Evolutionary conservation across 2,113 vertebrate genomes (phyloP).

Genomic region (Ciconia boyciana): DNA sequence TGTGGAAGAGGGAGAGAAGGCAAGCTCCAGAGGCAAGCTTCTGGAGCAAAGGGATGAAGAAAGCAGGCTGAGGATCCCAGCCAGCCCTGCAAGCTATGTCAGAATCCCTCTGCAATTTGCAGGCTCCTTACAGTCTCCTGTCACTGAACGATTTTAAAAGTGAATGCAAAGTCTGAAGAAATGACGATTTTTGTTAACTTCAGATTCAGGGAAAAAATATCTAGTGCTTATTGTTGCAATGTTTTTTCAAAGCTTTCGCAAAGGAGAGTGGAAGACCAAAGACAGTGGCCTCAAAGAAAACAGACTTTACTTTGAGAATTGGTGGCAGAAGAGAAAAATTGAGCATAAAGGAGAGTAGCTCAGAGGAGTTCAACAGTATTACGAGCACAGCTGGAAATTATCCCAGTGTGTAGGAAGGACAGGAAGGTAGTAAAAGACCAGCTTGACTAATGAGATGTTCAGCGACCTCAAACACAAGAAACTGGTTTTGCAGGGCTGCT

Average conservation of each 20-base stretch:
- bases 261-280: not conserved
- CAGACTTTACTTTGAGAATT: not conserved
- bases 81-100: not conserved
- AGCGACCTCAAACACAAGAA: not conserved
- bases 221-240: not conserved
- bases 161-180: not conserved
- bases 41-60: not conserved
- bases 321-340: not conserved
- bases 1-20: not conserved
- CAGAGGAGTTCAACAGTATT: not conserved
- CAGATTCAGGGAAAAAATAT: not conserved
- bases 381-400: not conserved
- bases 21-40: not conserved
- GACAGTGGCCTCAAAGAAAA: not conserved
- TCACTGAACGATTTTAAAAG: not conserved
- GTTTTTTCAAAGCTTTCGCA: not conserved
- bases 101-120: not conserved
- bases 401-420: not conserved
- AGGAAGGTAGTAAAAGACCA: not conserved
- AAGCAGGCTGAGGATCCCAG: not conserved
- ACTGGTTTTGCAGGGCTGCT: slow-evolving; percentile 12
- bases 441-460: not conserved
- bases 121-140: not conserved
- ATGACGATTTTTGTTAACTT: not conserved
- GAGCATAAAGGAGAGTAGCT: not conserved